phyloP scores from a whole-genome alignment of 2,113 vertebrate species.

The Motacilla tschutschensis region DNA sequence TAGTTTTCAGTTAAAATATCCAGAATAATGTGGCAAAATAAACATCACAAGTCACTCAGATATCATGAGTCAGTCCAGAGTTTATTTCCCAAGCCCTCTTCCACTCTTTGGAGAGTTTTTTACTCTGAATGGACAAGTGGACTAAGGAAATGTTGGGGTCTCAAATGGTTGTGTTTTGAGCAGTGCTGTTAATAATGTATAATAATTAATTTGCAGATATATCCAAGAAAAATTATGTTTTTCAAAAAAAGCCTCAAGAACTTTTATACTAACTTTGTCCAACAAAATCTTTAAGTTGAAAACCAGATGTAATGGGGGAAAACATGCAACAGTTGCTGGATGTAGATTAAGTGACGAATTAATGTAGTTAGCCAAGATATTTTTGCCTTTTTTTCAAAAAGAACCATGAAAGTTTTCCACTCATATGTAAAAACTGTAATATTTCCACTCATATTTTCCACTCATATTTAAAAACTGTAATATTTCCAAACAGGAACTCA shows the following conservation, averaged over 20 bases:
- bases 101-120: background rate
- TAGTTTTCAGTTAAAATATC: background rate
- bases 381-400: background rate
- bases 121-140: background rate
- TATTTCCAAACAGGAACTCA: background rate
- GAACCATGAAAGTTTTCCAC: background rate
- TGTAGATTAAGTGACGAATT: background rate
- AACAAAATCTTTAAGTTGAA: background rate
- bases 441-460: too few relatives aligned
- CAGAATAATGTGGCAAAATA: background rate
- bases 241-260: background rate
- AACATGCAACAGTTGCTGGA: background rate
- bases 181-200: background rate
- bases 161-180: background rate
- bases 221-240: background rate
- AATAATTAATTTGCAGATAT: background rate
- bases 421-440: background rate
- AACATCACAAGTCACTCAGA: background rate
- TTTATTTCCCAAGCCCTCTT: background rate
- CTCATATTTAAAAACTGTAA: background rate
- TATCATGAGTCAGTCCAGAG: rapidly evolving
- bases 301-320: background rate
- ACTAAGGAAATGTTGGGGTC: background rate
- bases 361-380: too few relatives aligned
- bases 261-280: background rate